Evolutionary conservation across 2,888 invertebrate species (phyloP).

Genomic region (Drosophila hamatofila): DNA sequence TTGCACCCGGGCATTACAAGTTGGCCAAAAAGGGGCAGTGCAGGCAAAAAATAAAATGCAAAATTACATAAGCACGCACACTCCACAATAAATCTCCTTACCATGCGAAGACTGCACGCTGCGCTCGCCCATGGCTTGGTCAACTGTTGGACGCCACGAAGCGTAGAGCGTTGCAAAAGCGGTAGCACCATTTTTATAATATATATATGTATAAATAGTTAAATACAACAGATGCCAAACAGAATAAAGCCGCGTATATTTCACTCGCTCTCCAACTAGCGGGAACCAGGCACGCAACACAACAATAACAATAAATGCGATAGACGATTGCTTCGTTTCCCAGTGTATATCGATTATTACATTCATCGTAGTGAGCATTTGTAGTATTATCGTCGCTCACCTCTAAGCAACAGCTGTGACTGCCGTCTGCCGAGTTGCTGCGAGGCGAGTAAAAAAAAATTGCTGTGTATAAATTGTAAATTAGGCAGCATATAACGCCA

Average conservation of each 20-base stretch:
- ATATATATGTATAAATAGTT: conserved; percentile 21
- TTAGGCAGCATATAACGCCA: conserved; percentile 24
- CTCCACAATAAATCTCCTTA: conserved; percentile 65
- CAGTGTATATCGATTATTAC: conserved; percentile 33
- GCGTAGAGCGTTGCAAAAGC: conserved; percentile 73
- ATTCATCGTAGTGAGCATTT: background rate
- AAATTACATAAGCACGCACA: conserved; percentile 68
- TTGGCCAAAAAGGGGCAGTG: conserved; percentile 5
- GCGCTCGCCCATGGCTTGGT: conserved; percentile 66
- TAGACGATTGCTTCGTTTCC: conserved; percentile 14
- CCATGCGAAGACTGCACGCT: conserved; percentile 67
- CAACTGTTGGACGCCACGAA: conserved; percentile 79
- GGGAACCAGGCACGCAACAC: conserved; percentile 42
- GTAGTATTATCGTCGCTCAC: conserved; percentile 17
- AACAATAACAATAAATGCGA: conserved; percentile 52
- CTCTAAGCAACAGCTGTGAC: conserved; percentile 48
- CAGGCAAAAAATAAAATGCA: conserved; percentile 37
- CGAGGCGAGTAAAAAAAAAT: conserved; percentile 35
- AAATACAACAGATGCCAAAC: conserved; percentile 33
- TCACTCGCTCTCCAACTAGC: conserved; percentile 44
- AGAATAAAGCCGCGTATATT: conserved; percentile 46
- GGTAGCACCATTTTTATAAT: conserved; percentile 77
- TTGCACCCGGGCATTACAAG: conserved; percentile 4
- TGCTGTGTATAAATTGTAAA: conserved; percentile 25
- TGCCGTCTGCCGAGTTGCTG: conserved; percentile 49